These are phyloP conservation scores for Lycodopsis pacificus DNA, from an alignment of 2,797 vertebrate genomes.

Conservation along the genomic window DNA sequence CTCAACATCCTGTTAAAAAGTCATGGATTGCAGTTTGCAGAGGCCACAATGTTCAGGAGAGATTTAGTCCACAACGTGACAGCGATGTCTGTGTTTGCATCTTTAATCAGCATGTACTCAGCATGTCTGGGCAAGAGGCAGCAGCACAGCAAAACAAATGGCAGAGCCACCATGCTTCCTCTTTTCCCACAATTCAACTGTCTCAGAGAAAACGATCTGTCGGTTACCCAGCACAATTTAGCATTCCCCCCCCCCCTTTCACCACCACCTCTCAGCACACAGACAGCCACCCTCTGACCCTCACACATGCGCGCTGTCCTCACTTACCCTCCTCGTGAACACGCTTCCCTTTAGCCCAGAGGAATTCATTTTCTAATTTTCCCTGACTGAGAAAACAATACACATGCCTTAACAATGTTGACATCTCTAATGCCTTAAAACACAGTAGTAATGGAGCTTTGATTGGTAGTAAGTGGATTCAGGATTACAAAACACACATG, in stretches of 20 bases:
- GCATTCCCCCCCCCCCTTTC: slow-evolving; percentile 13
- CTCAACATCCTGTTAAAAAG: slow-evolving; percentile 36
- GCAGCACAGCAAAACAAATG: slow-evolving; percentile 74
- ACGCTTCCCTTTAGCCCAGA: slow-evolving; percentile 74
- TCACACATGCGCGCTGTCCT: slow-evolving; percentile 55
- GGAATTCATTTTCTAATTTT: slow-evolving; percentile 87
- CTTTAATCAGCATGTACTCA: slow-evolving; percentile 51
- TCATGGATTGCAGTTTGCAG: slow-evolving; percentile 16
- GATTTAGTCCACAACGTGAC: background rate
- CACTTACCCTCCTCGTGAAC: slow-evolving; percentile 55
- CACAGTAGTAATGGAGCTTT: slow-evolving; percentile 81
- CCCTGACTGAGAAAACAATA: slow-evolving; percentile 88
- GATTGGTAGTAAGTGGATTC: slow-evolving; percentile 79
- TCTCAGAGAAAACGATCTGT: slow-evolving; percentile 71
- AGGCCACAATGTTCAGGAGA: slow-evolving; percentile 8
- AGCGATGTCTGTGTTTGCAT: slow-evolving; percentile 11
- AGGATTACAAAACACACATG: slow-evolving; percentile 67
- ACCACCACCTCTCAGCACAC: slow-evolving; percentile 50
- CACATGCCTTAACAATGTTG: slow-evolving; percentile 86
- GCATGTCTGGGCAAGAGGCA: slow-evolving; percentile 50
- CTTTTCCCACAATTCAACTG: slow-evolving; percentile 78
- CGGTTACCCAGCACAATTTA: slow-evolving; percentile 78
- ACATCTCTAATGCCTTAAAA: slow-evolving; percentile 87
- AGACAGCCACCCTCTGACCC: slow-evolving; percentile 65
- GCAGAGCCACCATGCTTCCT: slow-evolving; percentile 64